Conservation (phyloP, 2,888 invertebrate species). For the Diplolepis rosae region DNA sequence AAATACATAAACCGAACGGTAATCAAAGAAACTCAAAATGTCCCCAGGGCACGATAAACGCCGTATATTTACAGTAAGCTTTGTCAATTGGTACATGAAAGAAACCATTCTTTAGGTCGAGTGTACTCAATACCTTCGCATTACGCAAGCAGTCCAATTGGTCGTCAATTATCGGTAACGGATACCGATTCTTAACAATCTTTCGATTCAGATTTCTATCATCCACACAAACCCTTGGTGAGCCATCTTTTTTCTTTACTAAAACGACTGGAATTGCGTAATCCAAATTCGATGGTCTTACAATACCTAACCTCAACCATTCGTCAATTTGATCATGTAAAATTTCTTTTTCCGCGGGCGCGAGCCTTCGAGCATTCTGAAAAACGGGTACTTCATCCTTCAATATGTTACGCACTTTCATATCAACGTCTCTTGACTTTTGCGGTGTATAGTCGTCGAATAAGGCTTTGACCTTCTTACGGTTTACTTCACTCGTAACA, state of each 20-base stretch:
- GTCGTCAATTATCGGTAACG: conserved; percentile 45
- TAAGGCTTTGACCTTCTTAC: conserved; percentile 5
- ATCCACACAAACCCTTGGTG: conserved; percentile 62
- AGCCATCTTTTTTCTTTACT: conserved; percentile 53
- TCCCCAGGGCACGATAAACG: conserved; percentile 39
- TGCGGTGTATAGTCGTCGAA: conserved; percentile 34
- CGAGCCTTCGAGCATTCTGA: conserved; percentile 50
- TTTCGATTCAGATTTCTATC: conserved; percentile 65
- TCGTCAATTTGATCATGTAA: conserved; percentile 56
- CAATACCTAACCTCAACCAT: conserved; percentile 60
- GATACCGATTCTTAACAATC: conserved; percentile 53
- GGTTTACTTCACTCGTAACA: conserved; percentile 1
- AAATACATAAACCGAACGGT: too few relatives aligned
- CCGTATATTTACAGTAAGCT: conserved; percentile 29
- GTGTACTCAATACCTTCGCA: conserved; percentile 50
- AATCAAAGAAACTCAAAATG: conserved; percentile 40
- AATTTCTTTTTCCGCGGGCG: conserved; percentile 45
- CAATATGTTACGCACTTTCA: conserved; percentile 55
- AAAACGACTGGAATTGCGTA: conserved; percentile 60
- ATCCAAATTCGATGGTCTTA: conserved; percentile 56
- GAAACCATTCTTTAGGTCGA: conserved; percentile 30
- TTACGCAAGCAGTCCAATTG: conserved; percentile 36
- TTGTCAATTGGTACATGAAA: conserved; percentile 35
- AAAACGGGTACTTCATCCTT: conserved; percentile 57
- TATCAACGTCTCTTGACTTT: conserved; percentile 31